Percentiles rank a stretch among this genome's conserved stretches.
These are phyloP conservation scores for Mus minutoides DNA, from an alignment of 2,797 vertebrate genomes.

Conservation along the genomic window DNA sequence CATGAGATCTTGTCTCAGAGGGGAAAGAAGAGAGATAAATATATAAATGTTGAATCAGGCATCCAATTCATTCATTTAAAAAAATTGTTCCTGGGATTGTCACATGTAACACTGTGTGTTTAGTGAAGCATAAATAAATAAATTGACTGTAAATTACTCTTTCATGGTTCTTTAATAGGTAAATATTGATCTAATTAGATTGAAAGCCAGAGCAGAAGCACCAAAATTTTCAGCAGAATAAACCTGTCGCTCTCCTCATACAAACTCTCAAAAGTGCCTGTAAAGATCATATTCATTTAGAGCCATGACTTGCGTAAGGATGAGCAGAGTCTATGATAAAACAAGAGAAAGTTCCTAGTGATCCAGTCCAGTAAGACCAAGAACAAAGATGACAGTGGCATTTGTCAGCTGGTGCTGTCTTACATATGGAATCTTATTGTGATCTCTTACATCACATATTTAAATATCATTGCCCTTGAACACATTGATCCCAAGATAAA, in stretches of 20 bases:
- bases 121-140: background rate
- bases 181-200: background rate
- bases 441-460: background rate
- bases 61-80: slow-evolving; percentile 31
- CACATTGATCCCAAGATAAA: slow-evolving; percentile 31
- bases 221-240: background rate
- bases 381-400: background rate
- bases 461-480: slow-evolving; percentile 8
- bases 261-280: slow-evolving; percentile 24
- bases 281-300: background rate
- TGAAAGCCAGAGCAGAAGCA: background rate
- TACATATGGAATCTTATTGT: slow-evolving; percentile 10
- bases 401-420: background rate
- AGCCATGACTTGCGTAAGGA: background rate
- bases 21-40: too few relatives aligned
- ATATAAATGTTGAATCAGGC: background rate
- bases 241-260: background rate
- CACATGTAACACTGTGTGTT: background rate
- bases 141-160: background rate
- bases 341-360: background rate
- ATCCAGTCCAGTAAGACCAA: background rate
- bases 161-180: background rate
- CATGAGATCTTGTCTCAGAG: background rate
- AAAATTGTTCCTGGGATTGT: background rate
- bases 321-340: background rate